Evolutionary conservation across 2,888 invertebrate genomes (phyloP), one percentile per base, ranked within the genome.

Genomic region (Platycnemis pennipes): DNA sequence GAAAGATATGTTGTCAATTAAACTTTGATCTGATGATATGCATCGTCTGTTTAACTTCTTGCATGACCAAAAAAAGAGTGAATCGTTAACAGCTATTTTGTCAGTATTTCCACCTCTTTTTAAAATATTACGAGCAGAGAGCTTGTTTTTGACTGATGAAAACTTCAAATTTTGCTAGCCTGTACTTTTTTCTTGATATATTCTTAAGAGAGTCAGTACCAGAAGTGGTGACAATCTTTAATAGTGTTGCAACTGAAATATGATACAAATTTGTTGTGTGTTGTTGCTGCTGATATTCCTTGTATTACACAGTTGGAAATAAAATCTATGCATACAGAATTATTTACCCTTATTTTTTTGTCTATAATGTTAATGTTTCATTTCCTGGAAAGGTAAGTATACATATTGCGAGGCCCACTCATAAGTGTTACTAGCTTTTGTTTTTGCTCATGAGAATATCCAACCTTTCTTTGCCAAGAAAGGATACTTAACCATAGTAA

Each of bases 221-320:
- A 63, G 37, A 13, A 77, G 37, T 37, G 8, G 77, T 77, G 77
- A 77, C 37, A 37, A 77, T 77, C 77, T 77, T 77, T 31, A 11
- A 77, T 77, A 77, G 77, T 77, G 77, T 77, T 77, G 77, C 37
- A 37, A 37, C 31, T 77, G 77, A 77, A n/a, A 77, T 3, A 77
- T 37, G 13, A 77, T 77, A 77, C 31, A 77, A 77, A 77, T 37
- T 77, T 77, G 37, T 77, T 77, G 77, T 26, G 77, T 77, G 77
- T 77, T 77, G 77, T 77, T 77, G 77, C 77, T 77, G 31, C 77
- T 77, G 77, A 37, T 37, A 77, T 77, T 77, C 77, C 77, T 63
- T 77, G 77, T 77, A 77, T 77, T 37, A 77, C 77, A 16, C 77
- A 37, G 77, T 77, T 77, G 77, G 77, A 77, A 77, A 77, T 77